Percentiles rank a stretch among this genome's conserved stretches.
phyloP scores from a whole-genome alignment of 2,888 invertebrate species.

The Drosophila gaucha region DNA sequence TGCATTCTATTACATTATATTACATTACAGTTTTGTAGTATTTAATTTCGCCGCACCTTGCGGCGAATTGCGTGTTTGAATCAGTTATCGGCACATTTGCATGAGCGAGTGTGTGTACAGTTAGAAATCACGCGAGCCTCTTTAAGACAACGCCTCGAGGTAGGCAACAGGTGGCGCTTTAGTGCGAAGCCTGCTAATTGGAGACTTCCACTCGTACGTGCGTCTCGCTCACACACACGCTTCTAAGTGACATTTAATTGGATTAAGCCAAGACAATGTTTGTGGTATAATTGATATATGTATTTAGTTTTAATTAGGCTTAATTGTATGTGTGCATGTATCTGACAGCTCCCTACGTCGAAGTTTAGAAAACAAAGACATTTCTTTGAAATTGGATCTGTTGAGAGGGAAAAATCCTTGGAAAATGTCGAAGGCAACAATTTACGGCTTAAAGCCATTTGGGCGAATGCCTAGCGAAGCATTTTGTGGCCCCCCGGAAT shows the following conservation, averaged over 20 bases:
- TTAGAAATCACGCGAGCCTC: slow-evolving; percentile 56
- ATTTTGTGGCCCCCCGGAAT: slow-evolving; percentile 16
- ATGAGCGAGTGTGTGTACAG: slow-evolving; percentile 23
- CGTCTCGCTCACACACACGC: slow-evolving; percentile 9
- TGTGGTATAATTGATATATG: not conserved
- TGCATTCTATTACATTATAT: slow-evolving; percentile 28
- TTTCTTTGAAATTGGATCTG: not conserved
- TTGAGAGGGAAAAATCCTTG: too few species aligned
- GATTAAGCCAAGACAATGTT: not conserved
- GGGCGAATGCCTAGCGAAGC: slow-evolving; percentile 6
- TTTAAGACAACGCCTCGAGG: slow-evolving; percentile 6
- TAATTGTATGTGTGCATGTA: not conserved
- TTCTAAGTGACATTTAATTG: not conserved
- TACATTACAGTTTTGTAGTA: slow-evolving; percentile 11
- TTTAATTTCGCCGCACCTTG: slow-evolving; percentile 17
- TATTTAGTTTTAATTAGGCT: not conserved
- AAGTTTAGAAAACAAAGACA: not conserved
- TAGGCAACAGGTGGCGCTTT: slow-evolving; percentile 62
- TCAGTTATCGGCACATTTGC: slow-evolving; percentile 61
- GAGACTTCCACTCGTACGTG: not conserved
- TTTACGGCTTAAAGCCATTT: slow-evolving; percentile 32
- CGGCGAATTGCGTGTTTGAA: slow-evolving; percentile 53
- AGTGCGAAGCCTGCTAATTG: slow-evolving; percentile 16
- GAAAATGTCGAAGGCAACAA: slow-evolving; percentile 9
- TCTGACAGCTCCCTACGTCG: not conserved